Conservation (phyloP, 30 jellyfish, hydroid and myxozoan genomes). For the Hydractinia symbiolongicarpus region DNA sequence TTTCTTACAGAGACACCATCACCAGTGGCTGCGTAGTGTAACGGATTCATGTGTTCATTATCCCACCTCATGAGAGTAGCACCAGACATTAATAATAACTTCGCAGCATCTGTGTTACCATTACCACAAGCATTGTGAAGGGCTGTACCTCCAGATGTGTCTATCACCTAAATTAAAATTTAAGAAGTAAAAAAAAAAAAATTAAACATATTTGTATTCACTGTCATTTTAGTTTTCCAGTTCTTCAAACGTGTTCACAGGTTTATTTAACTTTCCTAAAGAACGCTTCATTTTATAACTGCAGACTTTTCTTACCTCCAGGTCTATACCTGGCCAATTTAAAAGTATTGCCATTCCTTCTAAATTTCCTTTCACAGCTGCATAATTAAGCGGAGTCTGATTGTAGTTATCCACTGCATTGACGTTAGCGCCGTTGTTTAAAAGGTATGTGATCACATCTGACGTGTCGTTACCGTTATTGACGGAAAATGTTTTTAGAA, state of each 20-base stretch:
- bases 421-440: conserved; percentile 45
- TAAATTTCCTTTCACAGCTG: conserved; percentile 49
- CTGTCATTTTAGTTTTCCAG: too few relatives aligned
- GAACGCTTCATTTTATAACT: too few relatives aligned
- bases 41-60: conserved; percentile 55
- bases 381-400: conserved; percentile 74
- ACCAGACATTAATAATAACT: conserved; percentile 10
- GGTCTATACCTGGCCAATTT: conserved; percentile 18
- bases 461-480: neutral
- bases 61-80: conserved; percentile 42
- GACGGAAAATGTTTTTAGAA: too few relatives aligned
- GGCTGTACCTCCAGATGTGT: conserved; percentile 56
- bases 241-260: too few relatives aligned
- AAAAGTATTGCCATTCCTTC: conserved; percentile 36
- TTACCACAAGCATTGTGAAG: conserved; percentile 58
- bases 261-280: too few relatives aligned
- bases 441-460: conserved; percentile 21
- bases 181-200: neutral
- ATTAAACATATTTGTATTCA: neutral
- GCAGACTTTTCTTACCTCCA: conserved; percentile 37
- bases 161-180: conserved; percentile 32
- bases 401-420: conserved; percentile 51
- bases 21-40: conserved; percentile 61
- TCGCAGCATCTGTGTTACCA: conserved; percentile 39
- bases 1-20: conserved; percentile 34